These are phyloP conservation scores for Lethocerus indicus DNA, from an alignment of 1,140 invertebrate genomes.

Conservation along the genomic window DNA sequence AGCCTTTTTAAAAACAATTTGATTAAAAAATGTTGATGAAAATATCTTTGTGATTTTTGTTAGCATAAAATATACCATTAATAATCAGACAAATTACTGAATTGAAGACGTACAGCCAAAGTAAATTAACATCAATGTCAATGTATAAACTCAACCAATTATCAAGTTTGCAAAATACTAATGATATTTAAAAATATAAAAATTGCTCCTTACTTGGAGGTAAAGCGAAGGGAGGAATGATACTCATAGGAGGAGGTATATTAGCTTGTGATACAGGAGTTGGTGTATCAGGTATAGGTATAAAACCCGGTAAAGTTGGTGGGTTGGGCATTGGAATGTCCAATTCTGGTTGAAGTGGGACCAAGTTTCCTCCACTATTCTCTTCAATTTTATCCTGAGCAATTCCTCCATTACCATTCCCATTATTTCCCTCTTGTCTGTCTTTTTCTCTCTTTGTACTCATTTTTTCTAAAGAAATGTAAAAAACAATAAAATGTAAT, in stretches of 20 bases:
- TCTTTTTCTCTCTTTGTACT: slow-evolving; percentile 2
- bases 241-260: slow-evolving; percentile 30
- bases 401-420: slow-evolving; percentile 4
- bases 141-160: too few relatives aligned
- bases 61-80: too few relatives aligned
- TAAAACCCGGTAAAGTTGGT: slow-evolving; percentile 18
- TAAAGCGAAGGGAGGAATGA: slow-evolving; percentile 20
- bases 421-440: slow-evolving; percentile 6
- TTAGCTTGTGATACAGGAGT: slow-evolving; percentile 27
- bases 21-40: background rate
- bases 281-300: slow-evolving; percentile 21
- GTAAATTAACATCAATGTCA: too few relatives aligned
- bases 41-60: too few relatives aligned
- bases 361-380: background rate
- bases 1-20: slow-evolving; percentile 5
- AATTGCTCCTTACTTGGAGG: slow-evolving; percentile 25
- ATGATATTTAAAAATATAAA: too few relatives aligned
- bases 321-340: slow-evolving; percentile 11
- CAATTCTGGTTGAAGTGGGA: background rate
- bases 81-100: background rate
- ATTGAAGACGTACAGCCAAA: background rate
- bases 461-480: background rate
- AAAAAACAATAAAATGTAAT: slow-evolving; percentile 7
- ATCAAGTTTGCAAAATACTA: too few relatives aligned
- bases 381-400: slow-evolving; percentile 4